These are phyloP conservation scores for Trachythela sp. DNA, from an alignment of 64 coral and sea anemone species.

Conservation along the genomic window DNA sequence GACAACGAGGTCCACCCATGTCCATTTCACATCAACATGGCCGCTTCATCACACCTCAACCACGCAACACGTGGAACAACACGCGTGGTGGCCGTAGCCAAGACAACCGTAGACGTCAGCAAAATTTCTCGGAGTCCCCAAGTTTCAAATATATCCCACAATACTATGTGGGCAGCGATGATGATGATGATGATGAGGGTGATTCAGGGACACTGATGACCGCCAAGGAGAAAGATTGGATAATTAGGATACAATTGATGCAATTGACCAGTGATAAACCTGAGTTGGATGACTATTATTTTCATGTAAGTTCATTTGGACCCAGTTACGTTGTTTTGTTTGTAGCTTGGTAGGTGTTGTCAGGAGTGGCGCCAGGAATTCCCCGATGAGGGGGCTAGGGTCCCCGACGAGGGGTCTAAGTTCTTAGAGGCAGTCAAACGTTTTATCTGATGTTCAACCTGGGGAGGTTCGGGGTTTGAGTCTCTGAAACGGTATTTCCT, in stretches of 20 bases:
- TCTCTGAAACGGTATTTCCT: no score
- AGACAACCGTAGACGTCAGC: conserved; percentile 49
- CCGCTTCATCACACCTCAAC: conserved; percentile 75
- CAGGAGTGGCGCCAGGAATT: no score
- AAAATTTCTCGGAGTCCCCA: conserved; percentile 65
- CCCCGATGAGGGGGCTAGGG: no score
- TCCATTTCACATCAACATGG: conserved; percentile 38
- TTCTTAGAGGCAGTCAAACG: no score
- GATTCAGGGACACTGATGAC: conserved; percentile 84
- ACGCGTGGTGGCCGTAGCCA: conserved; percentile 23
- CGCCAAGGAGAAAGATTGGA: conserved; percentile 87
- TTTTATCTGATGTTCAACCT: no score
- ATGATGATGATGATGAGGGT: conserved; percentile 41
- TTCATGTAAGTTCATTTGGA: conserved; percentile 56
- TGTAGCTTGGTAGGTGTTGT: neutral
- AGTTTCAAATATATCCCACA: conserved; percentile 76
- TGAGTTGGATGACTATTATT: conserved; percentile 94
- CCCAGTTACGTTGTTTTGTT: neutral
- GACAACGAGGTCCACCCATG: conserved; percentile 40
- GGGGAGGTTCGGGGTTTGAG: no score
- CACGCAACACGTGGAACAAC: conserved; percentile 37
- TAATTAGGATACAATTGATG: conserved; percentile 94
- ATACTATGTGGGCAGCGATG: conserved; percentile 36
- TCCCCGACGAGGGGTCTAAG: no score
- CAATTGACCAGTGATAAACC: conserved; percentile 83